Percentiles rank a stretch among this genome's conserved stretches.
Evolutionary conservation across 2,113 vertebrate genomes (phyloP).

Genomic region (Cinclus cinclus): DNA sequence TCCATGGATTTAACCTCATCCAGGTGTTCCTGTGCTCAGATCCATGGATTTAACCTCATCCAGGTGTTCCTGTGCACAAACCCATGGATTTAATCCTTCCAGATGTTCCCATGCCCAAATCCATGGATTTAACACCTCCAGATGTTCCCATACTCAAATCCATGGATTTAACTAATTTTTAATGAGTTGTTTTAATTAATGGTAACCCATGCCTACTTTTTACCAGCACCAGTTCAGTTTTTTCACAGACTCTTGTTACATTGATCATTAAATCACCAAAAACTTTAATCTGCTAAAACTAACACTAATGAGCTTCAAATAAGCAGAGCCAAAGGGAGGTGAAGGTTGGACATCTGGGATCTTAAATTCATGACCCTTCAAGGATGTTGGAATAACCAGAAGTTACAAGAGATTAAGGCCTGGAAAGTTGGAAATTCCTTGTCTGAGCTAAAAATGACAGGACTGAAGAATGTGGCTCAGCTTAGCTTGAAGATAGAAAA

Average conservation of each 20-base stretch:
- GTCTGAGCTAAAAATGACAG: background rate
- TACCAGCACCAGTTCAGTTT: background rate
- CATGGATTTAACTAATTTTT: background rate
- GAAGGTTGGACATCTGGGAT: background rate
- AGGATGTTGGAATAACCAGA: background rate
- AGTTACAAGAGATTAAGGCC: background rate
- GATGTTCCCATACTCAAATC: background rate
- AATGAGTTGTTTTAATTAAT: background rate
- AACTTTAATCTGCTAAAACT: background rate
- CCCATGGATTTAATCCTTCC: background rate
- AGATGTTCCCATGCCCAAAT: too few species aligned
- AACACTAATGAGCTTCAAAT: background rate
- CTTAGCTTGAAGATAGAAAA: background rate
- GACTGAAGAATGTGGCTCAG: background rate
- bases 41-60: background rate
- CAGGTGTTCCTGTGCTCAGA: rapidly evolving
- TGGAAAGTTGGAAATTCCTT: background rate
- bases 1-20: background rate
- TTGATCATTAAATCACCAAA: background rate
- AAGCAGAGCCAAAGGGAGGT: background rate
- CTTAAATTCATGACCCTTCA: background rate
- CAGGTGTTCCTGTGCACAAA: background rate
- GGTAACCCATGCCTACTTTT: background rate
- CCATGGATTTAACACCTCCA: too few species aligned
- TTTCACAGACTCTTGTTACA: background rate